Base-by-base conservation (phyloP, 2,113 vertebrate species). In the Solea solea region DNA sequence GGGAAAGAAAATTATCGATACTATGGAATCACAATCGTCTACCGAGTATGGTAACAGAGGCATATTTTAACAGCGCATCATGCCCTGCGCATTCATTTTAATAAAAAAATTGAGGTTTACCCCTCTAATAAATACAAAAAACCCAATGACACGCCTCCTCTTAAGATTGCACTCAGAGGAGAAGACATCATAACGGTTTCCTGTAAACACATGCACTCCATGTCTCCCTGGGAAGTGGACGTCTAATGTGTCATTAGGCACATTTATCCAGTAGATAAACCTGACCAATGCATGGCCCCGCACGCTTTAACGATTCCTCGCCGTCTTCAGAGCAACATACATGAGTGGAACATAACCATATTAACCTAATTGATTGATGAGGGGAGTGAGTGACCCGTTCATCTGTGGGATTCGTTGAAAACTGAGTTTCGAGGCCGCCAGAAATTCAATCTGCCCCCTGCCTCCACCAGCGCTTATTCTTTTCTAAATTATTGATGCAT, bases 401-500 rank as follows among this genome's bases (percentile, higher is more conserved):
- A 48, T 7, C 10, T 46, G 59, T 50, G 16, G 46, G 57, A 51
- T 10, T 52, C 15, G 21, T 21, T 21, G 21, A 21, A 21, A 21
- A 21, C 28, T 55, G 64, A 69, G 67, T 69, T 83, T 83, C 60
- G 64, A 55, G 55, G 51, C 58, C 34, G 21, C 5, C 51, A 10
- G 86, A 89, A 79, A 91, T 84, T 78, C 61, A 84, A 86, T 85
- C 75, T 55, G 46, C 59, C 8, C 28, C 74, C 40, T 72, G 53
- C 44, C 21, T 7, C 56, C 65, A 69, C 14, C 54, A 40, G 45
- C 27, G 69, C 61, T 82, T 81, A 82, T 83, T 87, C 66, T 64
- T 74, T 71, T 58, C 69, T 88, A 45, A 86, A 85, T 90, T 82
- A 90, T 90, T 88, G 16, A 88, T 86, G 74, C 79, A 79, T 76